Base-by-base conservation (phyloP, 2,797 vertebrate genomes). In the Nannoperca australis region DNA sequence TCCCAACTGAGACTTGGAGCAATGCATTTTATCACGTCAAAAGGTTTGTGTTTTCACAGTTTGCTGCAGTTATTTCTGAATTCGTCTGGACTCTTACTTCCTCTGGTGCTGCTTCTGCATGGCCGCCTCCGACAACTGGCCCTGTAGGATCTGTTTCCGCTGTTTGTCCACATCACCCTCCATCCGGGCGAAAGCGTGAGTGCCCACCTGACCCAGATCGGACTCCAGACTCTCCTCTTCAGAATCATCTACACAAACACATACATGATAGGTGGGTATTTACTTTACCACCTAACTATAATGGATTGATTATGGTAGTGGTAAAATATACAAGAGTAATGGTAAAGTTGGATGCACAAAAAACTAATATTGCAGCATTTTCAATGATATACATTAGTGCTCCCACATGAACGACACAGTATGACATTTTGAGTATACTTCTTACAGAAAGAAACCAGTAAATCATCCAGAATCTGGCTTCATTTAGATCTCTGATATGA, bases 121-220 rank as follows among this genome's bases (percentile, higher is more conserved):
- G 6, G 98, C 95, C 12, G 95, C 97, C 84, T 99, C 97, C 0
- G 98, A 99, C 82, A 97, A 91, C 88, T 99, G 97, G 56, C 98
- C 97, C 94, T 99, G 98, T 27, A 99, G 95, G 80, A 97, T 97
- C 84, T 97, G 95, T 82, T 96, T 97, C 62, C 98, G 93, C 88
- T 98, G 97, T 83, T 99, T 99, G 93, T 99, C 98, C 80, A 99
- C 96, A 0, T 99, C 97, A 2, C 96, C 98, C 89, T 99, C 98
- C 98, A 99, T 99, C 42, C 96, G 95, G 56, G 98, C 97, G 78
- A 99, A 99, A 17, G 98, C 98, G 30, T 99, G 98, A 45, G 95
- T 97, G 36, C 98, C 98, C 84, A 99, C 98, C 84, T 97, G 96
- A 64, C 95, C 96, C 77, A 99, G 82, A 82, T 98, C 97, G 0